A percentile compares a stretch with the other conserved stretches of the same genome.
phyloP scores from a whole-genome alignment of 2,797 vertebrate species.

The Melanotaenia boesemani region DNA sequence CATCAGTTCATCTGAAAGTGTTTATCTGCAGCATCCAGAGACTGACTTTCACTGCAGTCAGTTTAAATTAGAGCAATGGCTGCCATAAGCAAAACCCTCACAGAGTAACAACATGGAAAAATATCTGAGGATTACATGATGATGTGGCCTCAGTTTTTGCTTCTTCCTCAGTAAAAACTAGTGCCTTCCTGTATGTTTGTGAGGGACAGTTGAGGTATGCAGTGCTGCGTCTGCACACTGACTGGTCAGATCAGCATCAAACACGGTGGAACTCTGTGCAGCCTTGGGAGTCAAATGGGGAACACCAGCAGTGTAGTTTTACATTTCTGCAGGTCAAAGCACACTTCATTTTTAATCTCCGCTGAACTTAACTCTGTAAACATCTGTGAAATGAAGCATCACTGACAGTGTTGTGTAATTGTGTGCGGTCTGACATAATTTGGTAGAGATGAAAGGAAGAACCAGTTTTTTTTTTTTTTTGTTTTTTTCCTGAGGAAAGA shows the following conservation, averaged over 20 bases:
- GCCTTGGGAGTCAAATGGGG: constrained; percentile 26
- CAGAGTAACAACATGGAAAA: neutral
- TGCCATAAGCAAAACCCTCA: constrained; percentile 20
- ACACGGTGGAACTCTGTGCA: constrained; percentile 34
- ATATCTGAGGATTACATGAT: constrained; percentile 16
- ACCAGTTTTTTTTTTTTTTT: neutral
- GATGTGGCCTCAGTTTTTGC: constrained; percentile 16
- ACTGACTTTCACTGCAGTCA: constrained; percentile 10
- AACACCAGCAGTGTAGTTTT: constrained; percentile 25
- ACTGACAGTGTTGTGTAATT: neutral
- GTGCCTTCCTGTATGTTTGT: constrained; percentile 21
- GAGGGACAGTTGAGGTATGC: constrained; percentile 48
- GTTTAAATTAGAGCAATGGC: constrained; percentile 22
- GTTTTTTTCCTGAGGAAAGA: neutral
- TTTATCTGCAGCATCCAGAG: constrained; percentile 14
- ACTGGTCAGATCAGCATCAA: constrained; percentile 71
- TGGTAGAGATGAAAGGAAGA: constrained; percentile 3
- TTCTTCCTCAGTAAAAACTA: constrained; percentile 17
- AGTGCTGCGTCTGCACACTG: constrained; percentile 73
- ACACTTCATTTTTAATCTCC: constrained; percentile 28
- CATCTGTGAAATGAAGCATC: constrained; percentile 24
- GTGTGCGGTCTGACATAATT: constrained; percentile 3
- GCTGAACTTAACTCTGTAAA: constrained; percentile 27
- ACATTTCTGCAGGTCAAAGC: constrained; percentile 35
- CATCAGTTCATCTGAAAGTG: constrained; percentile 7